These are phyloP conservation scores for Genyomyrus donnyi DNA, from an alignment of 2,113 vertebrate genomes.

Conservation along the genomic window DNA sequence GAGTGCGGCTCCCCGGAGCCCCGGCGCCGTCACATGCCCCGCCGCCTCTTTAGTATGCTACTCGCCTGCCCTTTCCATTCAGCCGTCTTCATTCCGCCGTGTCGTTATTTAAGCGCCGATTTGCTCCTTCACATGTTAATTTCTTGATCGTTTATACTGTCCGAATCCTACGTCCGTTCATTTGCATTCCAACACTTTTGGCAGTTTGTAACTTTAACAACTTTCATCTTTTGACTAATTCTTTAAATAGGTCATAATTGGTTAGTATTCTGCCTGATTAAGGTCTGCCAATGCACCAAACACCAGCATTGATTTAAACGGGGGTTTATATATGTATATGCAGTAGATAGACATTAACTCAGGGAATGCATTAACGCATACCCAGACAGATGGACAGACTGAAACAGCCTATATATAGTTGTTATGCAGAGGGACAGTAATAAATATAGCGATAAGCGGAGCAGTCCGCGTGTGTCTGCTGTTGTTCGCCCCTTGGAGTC, in stretches of 20 bases:
- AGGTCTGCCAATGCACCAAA: not conserved
- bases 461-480: not conserved
- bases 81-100: not conserved
- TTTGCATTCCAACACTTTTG: not conserved
- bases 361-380: not conserved
- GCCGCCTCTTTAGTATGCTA: slow-evolving; percentile 1
- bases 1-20: not conserved
- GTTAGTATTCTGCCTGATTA: not conserved
- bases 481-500: slow-evolving; percentile 6
- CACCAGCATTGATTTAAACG: not conserved
- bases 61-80: not conserved
- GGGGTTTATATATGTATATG: not conserved
- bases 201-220: not conserved
- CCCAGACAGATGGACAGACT: slow-evolving; percentile 13
- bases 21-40: not conserved
- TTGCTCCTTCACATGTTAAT: not conserved
- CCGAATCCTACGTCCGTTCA: not conserved
- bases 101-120: not conserved
- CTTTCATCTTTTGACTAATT: not conserved
- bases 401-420: slow-evolving; percentile 12
- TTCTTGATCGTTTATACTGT: not conserved
- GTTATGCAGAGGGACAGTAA: slow-evolving; percentile 16
- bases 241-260: not conserved
- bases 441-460: slow-evolving; percentile 18
- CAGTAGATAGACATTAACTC: not conserved